These are phyloP conservation scores for Tuberolachnus salignus DNA, from an alignment of 2,888 invertebrate genomes.

Conservation along the genomic window DNA sequence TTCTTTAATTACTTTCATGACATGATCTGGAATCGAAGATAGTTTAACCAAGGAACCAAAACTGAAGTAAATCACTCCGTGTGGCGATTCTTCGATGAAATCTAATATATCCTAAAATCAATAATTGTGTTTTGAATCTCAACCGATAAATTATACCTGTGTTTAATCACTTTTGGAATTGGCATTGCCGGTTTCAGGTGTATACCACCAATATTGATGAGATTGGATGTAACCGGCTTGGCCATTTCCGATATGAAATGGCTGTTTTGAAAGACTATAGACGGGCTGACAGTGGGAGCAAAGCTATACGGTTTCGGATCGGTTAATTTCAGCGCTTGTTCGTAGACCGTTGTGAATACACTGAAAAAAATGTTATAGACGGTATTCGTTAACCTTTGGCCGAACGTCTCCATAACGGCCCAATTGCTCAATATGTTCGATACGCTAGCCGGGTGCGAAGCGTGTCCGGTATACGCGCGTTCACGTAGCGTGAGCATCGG, in stretches of 20 bases:
- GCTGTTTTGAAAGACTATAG: not conserved
- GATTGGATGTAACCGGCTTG: not conserved
- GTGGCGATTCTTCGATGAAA: conserved; percentile 18
- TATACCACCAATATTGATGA: not conserved
- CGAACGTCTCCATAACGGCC: too few relatives aligned
- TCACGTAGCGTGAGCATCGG: too few relatives aligned
- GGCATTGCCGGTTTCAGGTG: not conserved
- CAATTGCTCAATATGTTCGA: too few relatives aligned
- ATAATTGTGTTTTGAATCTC: not conserved
- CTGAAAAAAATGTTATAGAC: too few relatives aligned
- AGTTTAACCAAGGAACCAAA: not conserved
- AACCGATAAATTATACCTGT: not conserved
- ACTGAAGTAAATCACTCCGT: conserved; percentile 22
- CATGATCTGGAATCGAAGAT: not conserved
- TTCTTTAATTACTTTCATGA: not conserved
- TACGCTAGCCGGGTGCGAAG: too few relatives aligned
- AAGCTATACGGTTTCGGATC: not conserved
- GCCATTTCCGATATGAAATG: not conserved
- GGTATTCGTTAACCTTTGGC: too few relatives aligned
- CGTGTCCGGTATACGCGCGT: too few relatives aligned
- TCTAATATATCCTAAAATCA: conserved; percentile 17
- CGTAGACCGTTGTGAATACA: not conserved
- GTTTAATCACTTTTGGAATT: not conserved
- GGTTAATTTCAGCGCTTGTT: not conserved
- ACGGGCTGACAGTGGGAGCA: not conserved